These are phyloP conservation scores for Zaprionus lachaisei DNA, from an alignment of 1,140 invertebrate genomes.

Conservation along the genomic window DNA sequence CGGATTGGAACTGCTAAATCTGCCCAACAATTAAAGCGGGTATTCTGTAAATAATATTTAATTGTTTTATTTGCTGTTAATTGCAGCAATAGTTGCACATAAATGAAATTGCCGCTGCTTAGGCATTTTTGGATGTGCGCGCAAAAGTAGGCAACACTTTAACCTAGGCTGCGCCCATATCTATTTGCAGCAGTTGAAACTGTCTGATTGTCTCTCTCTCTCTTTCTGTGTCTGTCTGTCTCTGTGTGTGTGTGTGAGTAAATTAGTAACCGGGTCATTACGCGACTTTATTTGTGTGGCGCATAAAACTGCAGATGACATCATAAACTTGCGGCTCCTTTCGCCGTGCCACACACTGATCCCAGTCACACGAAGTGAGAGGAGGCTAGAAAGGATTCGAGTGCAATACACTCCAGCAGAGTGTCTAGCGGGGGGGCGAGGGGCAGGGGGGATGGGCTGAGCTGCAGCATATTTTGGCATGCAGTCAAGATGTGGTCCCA, in stretches of 20 bases:
- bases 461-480: constrained; percentile 67
- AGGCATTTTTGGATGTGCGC: neutral
- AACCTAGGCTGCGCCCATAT: constrained; percentile 1
- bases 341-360: constrained; percentile 15
- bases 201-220: neutral
- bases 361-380: constrained; percentile 30
- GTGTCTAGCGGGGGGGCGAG: constrained; percentile 19
- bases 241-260: constrained; percentile 14
- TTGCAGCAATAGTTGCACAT: neutral
- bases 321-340: constrained; percentile 65
- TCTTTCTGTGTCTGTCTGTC: constrained; percentile 13
- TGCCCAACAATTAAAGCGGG: neutral
- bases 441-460: neutral
- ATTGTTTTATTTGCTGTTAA: neutral
- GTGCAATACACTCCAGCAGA: constrained; percentile 46
- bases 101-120: neutral
- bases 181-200: constrained; percentile 15
- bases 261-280: constrained; percentile 75
- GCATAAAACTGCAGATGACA: constrained; percentile 62
- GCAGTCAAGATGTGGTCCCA: constrained; percentile 64
- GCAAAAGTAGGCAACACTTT: neutral
- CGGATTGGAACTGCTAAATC: neutral
- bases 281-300: constrained; percentile 74
- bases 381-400: constrained; percentile 12
- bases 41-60: neutral